Evolutionary conservation across 2,113 vertebrate genomes (phyloP).

Genomic region (human (Homo sapiens)): GRCh38 chr14:50132501-50133000

Average conservation of each 20-base stretch:
- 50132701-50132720: not conserved
- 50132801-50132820: not conserved
- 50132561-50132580: no score
- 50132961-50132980: not conserved
- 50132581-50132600: no score
- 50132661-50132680: no score
- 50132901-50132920: not conserved
- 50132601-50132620: no score
- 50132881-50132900: not conserved
- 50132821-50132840: not conserved
- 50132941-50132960: not conserved
- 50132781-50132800: not conserved
- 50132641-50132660: no score
- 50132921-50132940: not conserved
- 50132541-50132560: no score
- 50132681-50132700: not conserved
- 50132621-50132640: no score
- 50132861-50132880: not conserved
- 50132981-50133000: not conserved
- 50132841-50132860: not conserved
- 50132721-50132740: not conserved
- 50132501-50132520: no score
- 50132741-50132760: not conserved
- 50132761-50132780: not conserved
- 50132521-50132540: no score